Evolutionary conservation across 2,888 invertebrate species (phyloP), one percentile per base, ranked within the genome.

Genomic region (Pterobdella sp.): DNA sequence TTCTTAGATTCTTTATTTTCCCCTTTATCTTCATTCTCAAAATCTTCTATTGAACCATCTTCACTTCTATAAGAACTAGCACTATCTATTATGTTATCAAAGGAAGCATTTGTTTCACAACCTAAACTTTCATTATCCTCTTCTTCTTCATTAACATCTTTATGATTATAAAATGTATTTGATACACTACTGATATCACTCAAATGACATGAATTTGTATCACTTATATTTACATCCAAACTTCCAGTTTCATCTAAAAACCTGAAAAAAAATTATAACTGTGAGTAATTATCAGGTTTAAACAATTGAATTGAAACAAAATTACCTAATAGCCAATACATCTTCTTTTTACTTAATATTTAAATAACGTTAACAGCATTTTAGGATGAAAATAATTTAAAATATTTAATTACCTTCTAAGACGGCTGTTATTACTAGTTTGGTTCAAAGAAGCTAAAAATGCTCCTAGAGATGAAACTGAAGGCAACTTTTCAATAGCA

Each of bases 161-260:
- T 56, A 3, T 56, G 60, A 26, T 56, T 56, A 26, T 14, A 56
- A 26, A 22, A 56, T 14, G 76, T 77, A 73, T 77, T 76, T 26
- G 82, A 82, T 14, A 82, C 75, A 34, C 81, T 81, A 69, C 82
- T 81, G 22, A 82, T 80, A 75, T 83, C 82, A 78, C 82, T 82
- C 2, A 81, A 80, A 72, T 81, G 81, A 69, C 81, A 78, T 4
- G 82, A 82, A 75, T 80, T 80, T 49, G 80, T 81, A 60, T 82
- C 82, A 68, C 82, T 81, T 65, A 82, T 79, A 60, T 82, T 79
- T n/a, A 83, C 82, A 75, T 82, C 82, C 78, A 82, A 79, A 73
- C 82, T 82, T 22, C 81, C 75, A 75, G 82, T 82, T 74, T 82
- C 82, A 35, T 76, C 77, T 26, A 42, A 37, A 69, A 60, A 76